Conservation (phyloP, 2,797 vertebrate species). For the Miichthys miiuy region DNA sequence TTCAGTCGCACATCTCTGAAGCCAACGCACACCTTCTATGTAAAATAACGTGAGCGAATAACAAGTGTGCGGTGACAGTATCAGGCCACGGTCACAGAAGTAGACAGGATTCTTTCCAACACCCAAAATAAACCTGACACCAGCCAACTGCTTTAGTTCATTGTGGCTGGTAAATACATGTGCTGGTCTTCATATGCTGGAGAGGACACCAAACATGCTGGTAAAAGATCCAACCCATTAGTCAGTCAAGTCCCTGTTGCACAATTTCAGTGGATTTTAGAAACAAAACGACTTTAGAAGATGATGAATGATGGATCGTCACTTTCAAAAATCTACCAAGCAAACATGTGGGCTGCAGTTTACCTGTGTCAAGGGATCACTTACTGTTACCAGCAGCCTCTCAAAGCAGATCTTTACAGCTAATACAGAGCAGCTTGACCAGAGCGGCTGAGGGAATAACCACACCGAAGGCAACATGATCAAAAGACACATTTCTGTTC, state of each 20-base stretch:
- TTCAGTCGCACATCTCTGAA: conserved; percentile 28
- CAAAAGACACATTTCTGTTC: conserved; percentile 16
- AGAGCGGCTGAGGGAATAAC: background rate
- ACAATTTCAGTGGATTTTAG: background rate
- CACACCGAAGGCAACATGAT: conserved; percentile 14
- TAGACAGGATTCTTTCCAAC: conserved; percentile 76
- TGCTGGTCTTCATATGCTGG: conserved; percentile 23
- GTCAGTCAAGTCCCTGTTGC: background rate
- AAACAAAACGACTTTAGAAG: background rate
- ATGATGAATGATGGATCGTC: too few relatives aligned
- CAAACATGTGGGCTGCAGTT: conserved; percentile 6
- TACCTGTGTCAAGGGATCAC: background rate
- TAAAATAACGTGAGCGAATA: conserved; percentile 52
- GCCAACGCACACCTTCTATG: conserved; percentile 40
- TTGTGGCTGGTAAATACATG: conserved; percentile 63
- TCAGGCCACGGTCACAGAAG: conserved; percentile 74
- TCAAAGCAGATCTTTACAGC: conserved; percentile 4
- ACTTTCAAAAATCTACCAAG: background rate
- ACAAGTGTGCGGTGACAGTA: conserved; percentile 62
- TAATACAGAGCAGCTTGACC: background rate
- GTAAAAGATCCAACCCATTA: conserved; percentile 16
- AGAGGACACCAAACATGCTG: conserved; percentile 21
- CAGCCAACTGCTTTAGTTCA: conserved; percentile 67
- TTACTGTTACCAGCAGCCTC: background rate
- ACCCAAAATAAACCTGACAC: conserved; percentile 76